phyloP scores from a whole-genome alignment of 2,888 invertebrate species.

The Ochropleura plecta region DNA sequence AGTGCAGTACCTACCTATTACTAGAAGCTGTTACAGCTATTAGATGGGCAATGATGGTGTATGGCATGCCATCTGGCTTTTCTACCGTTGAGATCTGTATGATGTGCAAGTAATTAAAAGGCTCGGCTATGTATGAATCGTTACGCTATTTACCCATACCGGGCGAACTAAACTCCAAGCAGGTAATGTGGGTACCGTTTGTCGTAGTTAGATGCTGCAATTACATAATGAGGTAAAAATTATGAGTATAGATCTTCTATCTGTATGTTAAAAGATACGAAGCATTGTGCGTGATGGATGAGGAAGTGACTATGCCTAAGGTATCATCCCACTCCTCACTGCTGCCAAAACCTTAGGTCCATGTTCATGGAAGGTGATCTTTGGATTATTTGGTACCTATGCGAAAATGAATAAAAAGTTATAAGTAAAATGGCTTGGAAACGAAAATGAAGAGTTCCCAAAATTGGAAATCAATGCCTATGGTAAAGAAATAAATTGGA shows the following conservation, averaged over 20 bases:
- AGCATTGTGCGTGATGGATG: background rate
- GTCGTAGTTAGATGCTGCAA: conserved; percentile 18
- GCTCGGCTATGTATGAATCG: conserved; percentile 43
- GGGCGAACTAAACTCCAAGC: conserved; percentile 36
- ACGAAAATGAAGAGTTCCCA: background rate
- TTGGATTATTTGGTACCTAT: background rate
- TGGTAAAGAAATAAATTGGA: background rate
- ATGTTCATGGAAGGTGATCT: background rate
- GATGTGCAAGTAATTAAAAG: conserved; percentile 63
- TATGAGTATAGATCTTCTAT: conserved; percentile 1
- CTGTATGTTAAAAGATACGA: background rate
- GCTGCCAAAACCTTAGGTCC: background rate
- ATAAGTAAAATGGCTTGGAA: background rate
- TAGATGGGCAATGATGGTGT: conserved; percentile 30
- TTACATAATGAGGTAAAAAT: conserved; percentile 25
- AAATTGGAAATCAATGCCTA: no score
- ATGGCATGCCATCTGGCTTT: conserved; percentile 47
- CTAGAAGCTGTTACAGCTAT: conserved; percentile 32
- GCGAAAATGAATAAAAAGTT: background rate
- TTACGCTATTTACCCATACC: conserved; percentile 52
- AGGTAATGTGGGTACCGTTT: conserved; percentile 50
- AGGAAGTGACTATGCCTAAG: background rate
- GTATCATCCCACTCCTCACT: background rate
- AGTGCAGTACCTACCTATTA: conserved; percentile 14
- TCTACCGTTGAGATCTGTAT: conserved; percentile 59